Evolutionary conservation across 2,888 invertebrate species (phyloP).

Genomic region (Dione juno): DNA sequence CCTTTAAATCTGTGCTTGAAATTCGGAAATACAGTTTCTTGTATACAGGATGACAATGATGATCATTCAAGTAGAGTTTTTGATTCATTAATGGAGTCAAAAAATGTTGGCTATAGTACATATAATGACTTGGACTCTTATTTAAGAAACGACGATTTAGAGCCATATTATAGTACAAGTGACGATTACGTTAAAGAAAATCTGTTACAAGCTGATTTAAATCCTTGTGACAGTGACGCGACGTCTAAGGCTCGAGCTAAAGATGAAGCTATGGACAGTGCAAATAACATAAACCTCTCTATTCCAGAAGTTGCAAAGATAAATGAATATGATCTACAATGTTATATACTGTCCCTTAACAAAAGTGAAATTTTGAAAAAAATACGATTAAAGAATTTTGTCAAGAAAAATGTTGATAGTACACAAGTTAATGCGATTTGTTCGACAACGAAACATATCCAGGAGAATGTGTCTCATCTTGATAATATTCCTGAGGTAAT

Average conservation of each 20-base stretch:
- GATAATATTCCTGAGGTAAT: slow-evolving; percentile 60
- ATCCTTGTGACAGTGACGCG: slow-evolving; percentile 58
- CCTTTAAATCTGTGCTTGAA: slow-evolving; percentile 54
- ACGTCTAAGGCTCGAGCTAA: slow-evolving; percentile 55
- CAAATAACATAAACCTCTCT: background rate
- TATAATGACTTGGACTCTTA: slow-evolving; percentile 36
- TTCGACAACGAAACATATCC: slow-evolving; percentile 33
- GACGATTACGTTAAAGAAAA: slow-evolving; percentile 27
- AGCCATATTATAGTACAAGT: slow-evolving; percentile 36
- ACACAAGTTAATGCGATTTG: slow-evolving; percentile 17
- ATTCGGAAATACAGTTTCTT: slow-evolving; percentile 51
- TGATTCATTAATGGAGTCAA: slow-evolving; percentile 27
- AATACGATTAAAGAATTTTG: slow-evolving; percentile 40
- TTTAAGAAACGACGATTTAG: slow-evolving; percentile 23
- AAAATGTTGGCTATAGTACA: slow-evolving; percentile 36
- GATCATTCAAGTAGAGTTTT: slow-evolving; percentile 40
- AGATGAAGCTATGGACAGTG: background rate
- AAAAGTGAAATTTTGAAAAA: slow-evolving; percentile 47
- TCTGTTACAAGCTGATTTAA: slow-evolving; percentile 48
- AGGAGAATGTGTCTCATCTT: slow-evolving; percentile 52
- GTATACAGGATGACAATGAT: slow-evolving; percentile 17
- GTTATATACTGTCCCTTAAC: slow-evolving; percentile 60
- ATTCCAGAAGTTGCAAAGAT: background rate
- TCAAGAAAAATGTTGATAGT: slow-evolving; percentile 47
- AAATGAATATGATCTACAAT: slow-evolving; percentile 54